A percentile compares a stretch with the other conserved stretches of the same genome.
phyloP scores from a whole-genome alignment of 1,140 invertebrate species.

The Neodiprion lecontei region DNA sequence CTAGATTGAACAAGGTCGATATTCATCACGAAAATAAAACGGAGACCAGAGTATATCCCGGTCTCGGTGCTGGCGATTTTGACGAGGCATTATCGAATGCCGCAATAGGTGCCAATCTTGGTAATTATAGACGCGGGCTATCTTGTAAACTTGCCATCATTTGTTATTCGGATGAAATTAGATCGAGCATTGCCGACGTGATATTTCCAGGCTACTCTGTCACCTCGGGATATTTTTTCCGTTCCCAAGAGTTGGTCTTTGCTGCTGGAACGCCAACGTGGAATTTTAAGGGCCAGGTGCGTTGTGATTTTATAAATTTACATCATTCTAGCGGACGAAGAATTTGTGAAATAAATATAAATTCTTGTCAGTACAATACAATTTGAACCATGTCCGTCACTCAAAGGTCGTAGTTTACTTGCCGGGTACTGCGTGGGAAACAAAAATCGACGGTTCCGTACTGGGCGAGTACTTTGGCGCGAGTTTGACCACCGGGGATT shows the following conservation, averaged over 20 bases:
- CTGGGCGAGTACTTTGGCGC: constrained; percentile 82
- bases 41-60: too few relatives aligned
- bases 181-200: neutral
- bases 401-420: constrained; percentile 29
- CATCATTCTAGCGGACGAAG: neutral
- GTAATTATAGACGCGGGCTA: neutral
- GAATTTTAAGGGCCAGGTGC: constrained; percentile 52
- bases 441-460: constrained; percentile 62
- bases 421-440: constrained; percentile 24
- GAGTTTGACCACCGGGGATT: constrained; percentile 70
- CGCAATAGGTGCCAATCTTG: neutral
- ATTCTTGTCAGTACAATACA: constrained; percentile 30
- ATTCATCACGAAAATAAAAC: too few relatives aligned
- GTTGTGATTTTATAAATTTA: neutral
- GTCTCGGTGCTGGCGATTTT: too few relatives aligned
- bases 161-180: neutral
- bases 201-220: constrained; percentile 64
- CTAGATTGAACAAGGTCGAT: too few relatives aligned
- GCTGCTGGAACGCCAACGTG: constrained; percentile 67
- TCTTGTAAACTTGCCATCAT: neutral
- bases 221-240: constrained; percentile 63
- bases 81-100: neutral
- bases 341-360: neutral
- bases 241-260: constrained; percentile 50
- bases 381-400: constrained; percentile 33